phyloP scores from a whole-genome alignment of 2,888 invertebrate genomes.

The Cataglyphis albicans region DNA sequence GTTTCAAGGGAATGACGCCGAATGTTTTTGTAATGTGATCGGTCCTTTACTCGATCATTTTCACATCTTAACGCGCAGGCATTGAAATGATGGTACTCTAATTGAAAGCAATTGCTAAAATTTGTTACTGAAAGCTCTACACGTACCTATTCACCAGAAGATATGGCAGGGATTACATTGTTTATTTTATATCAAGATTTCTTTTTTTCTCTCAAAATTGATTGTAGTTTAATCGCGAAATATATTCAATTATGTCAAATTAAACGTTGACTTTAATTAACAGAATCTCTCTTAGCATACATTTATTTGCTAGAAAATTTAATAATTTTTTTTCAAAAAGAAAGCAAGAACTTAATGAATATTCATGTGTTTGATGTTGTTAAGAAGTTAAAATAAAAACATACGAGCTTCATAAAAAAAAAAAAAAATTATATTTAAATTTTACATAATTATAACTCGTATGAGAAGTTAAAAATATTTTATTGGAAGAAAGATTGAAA shows the following conservation, averaged over 20 bases:
- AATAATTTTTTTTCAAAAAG: neutral
- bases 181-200: constrained; percentile 62
- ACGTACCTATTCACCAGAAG: constrained; percentile 12
- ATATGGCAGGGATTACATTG: constrained; percentile 44
- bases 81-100: constrained; percentile 64
- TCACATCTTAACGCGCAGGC: constrained; percentile 48
- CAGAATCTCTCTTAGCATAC: neutral
- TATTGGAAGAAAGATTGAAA: neutral
- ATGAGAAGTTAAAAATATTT: neutral
- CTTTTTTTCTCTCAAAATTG: constrained; percentile 39
- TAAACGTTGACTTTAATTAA: neutral
- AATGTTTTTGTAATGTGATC: neutral
- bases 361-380: neutral
- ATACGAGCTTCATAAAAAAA: too few relatives aligned
- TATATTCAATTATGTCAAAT: neutral
- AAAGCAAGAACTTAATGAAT: neutral
- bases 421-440: too few relatives aligned
- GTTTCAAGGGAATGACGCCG: constrained; percentile 35
- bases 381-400: neutral
- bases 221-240: constrained; percentile 56
- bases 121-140: constrained; percentile 66
- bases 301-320: neutral
- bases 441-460: neutral
- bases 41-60: constrained; percentile 47
- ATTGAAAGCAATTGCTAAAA: constrained; percentile 61